phyloP scores from a whole-genome alignment of 1,140 invertebrate species.

The Hermetia illucens region DNA sequence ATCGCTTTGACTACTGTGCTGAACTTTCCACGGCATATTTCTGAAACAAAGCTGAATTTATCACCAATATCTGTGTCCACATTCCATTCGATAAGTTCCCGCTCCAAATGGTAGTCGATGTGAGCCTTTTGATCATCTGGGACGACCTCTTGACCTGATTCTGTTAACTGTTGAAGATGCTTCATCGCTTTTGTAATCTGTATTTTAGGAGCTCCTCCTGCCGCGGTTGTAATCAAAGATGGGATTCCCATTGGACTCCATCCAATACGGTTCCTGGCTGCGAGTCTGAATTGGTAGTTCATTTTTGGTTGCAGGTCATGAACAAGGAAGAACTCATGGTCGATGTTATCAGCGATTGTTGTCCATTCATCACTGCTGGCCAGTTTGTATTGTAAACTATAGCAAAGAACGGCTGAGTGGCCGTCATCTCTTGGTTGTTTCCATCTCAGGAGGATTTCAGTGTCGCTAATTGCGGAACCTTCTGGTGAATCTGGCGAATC shows the following conservation, averaged over 20 bases:
- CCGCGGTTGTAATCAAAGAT: slow-evolving; percentile 52
- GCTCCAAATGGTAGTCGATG: slow-evolving; percentile 61
- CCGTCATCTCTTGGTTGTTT: slow-evolving; percentile 73
- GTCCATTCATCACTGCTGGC: slow-evolving; percentile 70
- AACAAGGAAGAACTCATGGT: slow-evolving; percentile 85
- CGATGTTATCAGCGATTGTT: slow-evolving; percentile 74
- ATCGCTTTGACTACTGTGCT: slow-evolving; percentile 72
- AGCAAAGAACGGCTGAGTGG: slow-evolving; percentile 69
- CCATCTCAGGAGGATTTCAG: slow-evolving; percentile 78
- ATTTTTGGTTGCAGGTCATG: slow-evolving; percentile 59
- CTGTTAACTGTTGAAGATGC: slow-evolving; percentile 69
- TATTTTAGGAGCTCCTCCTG: slow-evolving; percentile 49
- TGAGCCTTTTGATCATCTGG: slow-evolving; percentile 44
- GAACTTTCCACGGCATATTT: slow-evolving; percentile 70
- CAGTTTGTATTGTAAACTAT: slow-evolving; percentile 67
- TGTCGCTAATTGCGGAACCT: slow-evolving; percentile 64
- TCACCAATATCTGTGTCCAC: slow-evolving; percentile 47
- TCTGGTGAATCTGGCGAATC: slow-evolving; percentile 77
- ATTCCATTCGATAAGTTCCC: slow-evolving; percentile 56
- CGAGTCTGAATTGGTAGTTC: slow-evolving; percentile 77
- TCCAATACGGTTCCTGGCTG: slow-evolving; percentile 84
- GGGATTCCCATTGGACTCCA: slow-evolving; percentile 73
- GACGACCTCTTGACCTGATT: slow-evolving; percentile 56
- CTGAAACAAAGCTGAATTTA: slow-evolving; percentile 69
- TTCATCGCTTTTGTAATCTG: slow-evolving; percentile 64